Evolutionary conservation across 2,888 invertebrate genomes (phyloP), one percentile per base, ranked within the genome.

Genomic region (Nymphalis polychloros): DNA sequence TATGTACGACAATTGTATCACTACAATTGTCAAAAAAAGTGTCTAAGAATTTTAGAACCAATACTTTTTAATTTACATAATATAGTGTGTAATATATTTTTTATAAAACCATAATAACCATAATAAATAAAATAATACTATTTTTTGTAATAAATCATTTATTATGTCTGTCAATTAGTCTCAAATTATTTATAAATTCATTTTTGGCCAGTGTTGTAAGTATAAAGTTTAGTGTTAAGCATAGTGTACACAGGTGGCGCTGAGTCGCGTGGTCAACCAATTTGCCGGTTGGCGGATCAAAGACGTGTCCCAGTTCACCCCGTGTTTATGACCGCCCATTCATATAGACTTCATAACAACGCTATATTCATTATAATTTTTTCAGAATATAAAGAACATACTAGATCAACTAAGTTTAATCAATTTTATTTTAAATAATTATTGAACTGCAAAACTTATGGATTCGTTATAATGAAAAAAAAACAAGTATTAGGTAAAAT

Each of bases 261-360:
- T 79, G 72, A 67, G 78, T 78, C 78, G 72, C 75, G 81, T 75
- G 79, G 82, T 72, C 80, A 81, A 81, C 83, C 85, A 89, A 92
- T 91, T 92, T 87, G 74, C 82, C 91, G 88, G 82, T 79, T 81
- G 79, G 77, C 61, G 77, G 89, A 90, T 91, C 91, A 91, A 91
- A 91, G 90, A 79, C 78, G 70, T 59, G 72, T 72, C 73, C 74
- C 53, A 75, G 72, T 75, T 73, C 73, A 71, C 69, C 72, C 67
- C 64, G 62, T 53, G 53, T 64, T 50, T 50, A 62, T 64, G 57
- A 69, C 72, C 62, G 63, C 19, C 66, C 69, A 62, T 53, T 52
- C 67, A 71, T 63, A 64, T 71, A 64, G 63, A 64, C 68, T 64
- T 63, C 60, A 63, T 47, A 57, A 48, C 19, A 68, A 63, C 53